Conservation (phyloP, 2,888 invertebrate genomes). For the Leptinotarsa juncta region DNA sequence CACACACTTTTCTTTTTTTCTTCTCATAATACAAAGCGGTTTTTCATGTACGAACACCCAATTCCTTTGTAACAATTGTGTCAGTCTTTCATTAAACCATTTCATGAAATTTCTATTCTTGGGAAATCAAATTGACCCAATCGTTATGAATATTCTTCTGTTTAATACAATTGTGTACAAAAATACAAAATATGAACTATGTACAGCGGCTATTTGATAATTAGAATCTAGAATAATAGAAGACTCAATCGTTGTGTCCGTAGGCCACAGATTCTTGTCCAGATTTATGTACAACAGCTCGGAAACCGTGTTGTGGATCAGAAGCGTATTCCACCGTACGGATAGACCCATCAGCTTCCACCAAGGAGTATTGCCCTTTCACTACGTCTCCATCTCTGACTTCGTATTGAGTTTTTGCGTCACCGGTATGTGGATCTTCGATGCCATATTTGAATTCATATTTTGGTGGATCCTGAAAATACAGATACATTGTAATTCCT, state of each 20-base stretch:
- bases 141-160: too few relatives aligned
- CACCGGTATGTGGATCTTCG: conserved; percentile 52
- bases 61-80: too few relatives aligned
- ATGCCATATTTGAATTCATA: conserved; percentile 54
- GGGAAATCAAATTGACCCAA: neutral
- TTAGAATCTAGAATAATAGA: neutral
- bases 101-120: neutral
- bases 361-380: conserved; percentile 52
- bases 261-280: conserved; percentile 49
- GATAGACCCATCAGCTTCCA: conserved; percentile 53
- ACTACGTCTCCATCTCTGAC: conserved; percentile 53
- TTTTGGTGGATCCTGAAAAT: conserved; percentile 48
- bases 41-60: too few relatives aligned
- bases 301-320: conserved; percentile 53
- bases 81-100: too few relatives aligned
- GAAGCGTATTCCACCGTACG: conserved; percentile 53
- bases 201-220: neutral
- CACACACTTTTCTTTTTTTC: too few relatives aligned
- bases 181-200: conserved; percentile 10
- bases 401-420: conserved; percentile 53
- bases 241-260: conserved; percentile 37
- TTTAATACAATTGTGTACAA: neutral
- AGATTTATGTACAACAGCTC: conserved; percentile 53
- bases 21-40: too few relatives aligned
- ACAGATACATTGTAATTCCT: neutral